These are phyloP conservation scores for Lanius ludovicianus DNA, from an alignment of 2,113 vertebrate genomes.

Conservation along the genomic window DNA sequence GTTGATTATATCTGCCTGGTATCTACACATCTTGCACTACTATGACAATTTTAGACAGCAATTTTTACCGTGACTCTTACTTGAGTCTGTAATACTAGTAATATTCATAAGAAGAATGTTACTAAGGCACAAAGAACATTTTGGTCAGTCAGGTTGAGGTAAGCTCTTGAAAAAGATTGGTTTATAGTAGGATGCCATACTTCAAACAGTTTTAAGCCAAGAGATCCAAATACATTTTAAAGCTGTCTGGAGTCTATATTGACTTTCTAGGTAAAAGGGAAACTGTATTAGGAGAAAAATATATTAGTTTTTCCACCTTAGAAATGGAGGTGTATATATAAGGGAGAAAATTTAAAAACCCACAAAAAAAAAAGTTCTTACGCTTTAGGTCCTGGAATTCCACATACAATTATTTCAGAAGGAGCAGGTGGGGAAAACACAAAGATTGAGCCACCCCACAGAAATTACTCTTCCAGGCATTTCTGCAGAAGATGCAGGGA, in stretches of 20 bases:
- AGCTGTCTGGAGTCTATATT: background rate
- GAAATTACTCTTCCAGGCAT: background rate
- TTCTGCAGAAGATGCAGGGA: background rate
- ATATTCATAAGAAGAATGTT: background rate
- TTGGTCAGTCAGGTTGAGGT: background rate
- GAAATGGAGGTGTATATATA: background rate
- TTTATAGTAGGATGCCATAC: background rate
- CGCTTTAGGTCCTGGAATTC: background rate
- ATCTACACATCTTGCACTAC: background rate
- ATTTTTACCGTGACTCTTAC: background rate
- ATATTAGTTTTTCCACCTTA: background rate
- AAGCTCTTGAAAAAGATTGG: background rate
- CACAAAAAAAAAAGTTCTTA: background rate
- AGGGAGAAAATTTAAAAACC: background rate
- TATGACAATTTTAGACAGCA: background rate
- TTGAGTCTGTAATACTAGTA: background rate
- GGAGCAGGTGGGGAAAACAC: background rate
- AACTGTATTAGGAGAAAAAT: background rate
- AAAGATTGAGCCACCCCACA: background rate
- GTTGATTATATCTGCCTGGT: background rate
- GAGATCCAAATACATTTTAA: background rate
- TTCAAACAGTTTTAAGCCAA: background rate
- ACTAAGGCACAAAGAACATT: background rate
- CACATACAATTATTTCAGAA: background rate
- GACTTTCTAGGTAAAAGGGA: background rate